Evolutionary conservation across 2,797 vertebrate genomes (phyloP).

Genomic region (Ispidina lecontei): DNA sequence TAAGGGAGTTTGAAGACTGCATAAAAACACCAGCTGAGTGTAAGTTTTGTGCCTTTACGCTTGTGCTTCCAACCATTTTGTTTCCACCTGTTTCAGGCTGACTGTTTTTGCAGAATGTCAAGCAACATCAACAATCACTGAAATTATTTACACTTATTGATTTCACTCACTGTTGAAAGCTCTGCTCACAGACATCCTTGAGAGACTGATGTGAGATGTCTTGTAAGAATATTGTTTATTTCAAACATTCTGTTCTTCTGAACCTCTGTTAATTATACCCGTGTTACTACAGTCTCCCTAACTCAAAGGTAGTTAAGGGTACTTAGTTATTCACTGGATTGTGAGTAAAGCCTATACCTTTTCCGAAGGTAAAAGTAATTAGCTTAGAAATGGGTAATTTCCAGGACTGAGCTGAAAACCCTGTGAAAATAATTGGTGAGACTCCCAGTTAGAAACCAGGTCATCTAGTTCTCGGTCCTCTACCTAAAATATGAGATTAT

Average conservation of each 20-base stretch:
- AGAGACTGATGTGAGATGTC: background rate
- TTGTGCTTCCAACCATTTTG: background rate
- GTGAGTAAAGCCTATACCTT: background rate
- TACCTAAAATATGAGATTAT: constrained; percentile 24
- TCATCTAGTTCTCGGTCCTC: constrained; percentile 5
- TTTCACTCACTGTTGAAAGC: background rate
- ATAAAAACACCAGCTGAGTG: background rate
- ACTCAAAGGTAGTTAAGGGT: background rate
- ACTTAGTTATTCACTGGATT: background rate
- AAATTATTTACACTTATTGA: background rate
- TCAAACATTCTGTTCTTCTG: background rate
- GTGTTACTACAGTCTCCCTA: background rate
- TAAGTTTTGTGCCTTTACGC: background rate
- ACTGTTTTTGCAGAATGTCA: background rate
- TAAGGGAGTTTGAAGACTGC: background rate
- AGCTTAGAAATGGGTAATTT: background rate
- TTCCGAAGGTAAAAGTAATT: constrained; percentile 1
- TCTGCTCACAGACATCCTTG: background rate
- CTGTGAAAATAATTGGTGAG: background rate
- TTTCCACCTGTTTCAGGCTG: background rate
- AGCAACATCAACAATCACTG: background rate
- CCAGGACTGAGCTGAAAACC: constrained; percentile 1
- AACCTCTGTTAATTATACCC: background rate
- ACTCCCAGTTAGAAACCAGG: background rate
- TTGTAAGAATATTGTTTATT: background rate